These are phyloP conservation scores for Gadopsis bispinosus DNA, from an alignment of 2,797 vertebrate species.

Conservation along the genomic window DNA sequence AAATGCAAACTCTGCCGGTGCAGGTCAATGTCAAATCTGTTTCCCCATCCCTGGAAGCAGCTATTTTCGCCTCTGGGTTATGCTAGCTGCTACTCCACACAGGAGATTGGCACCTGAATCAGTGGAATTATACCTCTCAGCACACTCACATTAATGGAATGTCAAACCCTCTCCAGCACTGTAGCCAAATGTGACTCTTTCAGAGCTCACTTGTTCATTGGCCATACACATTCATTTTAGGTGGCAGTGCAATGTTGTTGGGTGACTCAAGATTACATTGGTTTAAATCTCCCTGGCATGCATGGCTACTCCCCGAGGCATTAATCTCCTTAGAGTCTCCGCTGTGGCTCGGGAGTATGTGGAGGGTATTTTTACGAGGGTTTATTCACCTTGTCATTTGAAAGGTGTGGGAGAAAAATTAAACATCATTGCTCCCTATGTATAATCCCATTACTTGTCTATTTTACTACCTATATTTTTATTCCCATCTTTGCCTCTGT, in stretches of 20 bases:
- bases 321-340: conserved; percentile 75
- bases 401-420: conserved; percentile 50
- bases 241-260: conserved; percentile 66
- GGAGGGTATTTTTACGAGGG: conserved; percentile 73
- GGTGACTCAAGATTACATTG: conserved; percentile 76
- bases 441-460: conserved; percentile 61
- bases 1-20: conserved; percentile 61
- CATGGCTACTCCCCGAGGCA: conserved; percentile 69
- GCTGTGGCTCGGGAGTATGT: conserved; percentile 60
- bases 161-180: conserved; percentile 70
- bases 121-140: conserved; percentile 75
- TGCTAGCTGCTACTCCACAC: conserved; percentile 62
- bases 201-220: conserved; percentile 69
- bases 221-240: conserved; percentile 76
- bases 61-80: conserved; percentile 64
- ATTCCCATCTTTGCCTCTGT: conserved; percentile 22
- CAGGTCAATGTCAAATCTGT: conserved; percentile 70
- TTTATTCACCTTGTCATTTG: conserved; percentile 70
- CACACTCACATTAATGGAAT: conserved; percentile 74
- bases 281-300: conserved; percentile 70
- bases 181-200: conserved; percentile 69
- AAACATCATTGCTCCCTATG: conserved; percentile 45
- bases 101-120: conserved; percentile 77
- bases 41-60: conserved; percentile 58
- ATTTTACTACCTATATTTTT: conserved; percentile 32